These are phyloP conservation scores for Charaxes varanes DNA, from an alignment of 1,140 invertebrate species.

Conservation along the genomic window DNA sequence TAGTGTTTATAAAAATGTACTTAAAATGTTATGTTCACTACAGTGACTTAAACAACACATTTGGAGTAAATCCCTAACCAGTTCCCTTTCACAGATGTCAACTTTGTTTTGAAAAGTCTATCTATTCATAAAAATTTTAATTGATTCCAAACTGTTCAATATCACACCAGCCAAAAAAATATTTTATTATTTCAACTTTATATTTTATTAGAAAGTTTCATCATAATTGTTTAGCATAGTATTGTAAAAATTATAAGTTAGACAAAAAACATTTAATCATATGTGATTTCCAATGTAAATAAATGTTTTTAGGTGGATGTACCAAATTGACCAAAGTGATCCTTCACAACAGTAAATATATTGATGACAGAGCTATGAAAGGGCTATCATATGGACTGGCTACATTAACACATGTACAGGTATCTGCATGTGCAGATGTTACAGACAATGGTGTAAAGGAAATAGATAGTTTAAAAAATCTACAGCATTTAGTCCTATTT, in stretches of 20 bases:
- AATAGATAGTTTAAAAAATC: constrained; percentile 36
- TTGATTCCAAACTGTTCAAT: neutral
- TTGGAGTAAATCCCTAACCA: too few relatives aligned
- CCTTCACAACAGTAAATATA: constrained; percentile 56
- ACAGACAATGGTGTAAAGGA: constrained; percentile 53
- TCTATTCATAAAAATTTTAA: neutral
- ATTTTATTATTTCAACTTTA: too few relatives aligned
- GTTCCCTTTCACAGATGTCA: too few relatives aligned
- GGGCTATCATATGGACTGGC: constrained; percentile 46
- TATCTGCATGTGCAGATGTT: constrained; percentile 58
- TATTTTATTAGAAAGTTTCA: too few relatives aligned
- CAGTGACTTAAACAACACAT: too few relatives aligned
- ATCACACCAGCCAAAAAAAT: neutral
- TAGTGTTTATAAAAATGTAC: constrained; percentile 6
- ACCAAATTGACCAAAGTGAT: constrained; percentile 49
- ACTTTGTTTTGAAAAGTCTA: too few relatives aligned
- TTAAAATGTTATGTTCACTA: too few relatives aligned
- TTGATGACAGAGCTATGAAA: constrained; percentile 59
- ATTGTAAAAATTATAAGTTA: too few relatives aligned
- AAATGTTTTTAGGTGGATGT: constrained; percentile 46
- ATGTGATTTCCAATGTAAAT: neutral
- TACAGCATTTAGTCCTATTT: constrained; percentile 49
- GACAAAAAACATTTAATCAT: neutral
- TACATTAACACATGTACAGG: constrained; percentile 46
- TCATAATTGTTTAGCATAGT: too few relatives aligned